Conservation (phyloP, 2,888 invertebrate genomes). For the Asteroscopus sphinx region DNA sequence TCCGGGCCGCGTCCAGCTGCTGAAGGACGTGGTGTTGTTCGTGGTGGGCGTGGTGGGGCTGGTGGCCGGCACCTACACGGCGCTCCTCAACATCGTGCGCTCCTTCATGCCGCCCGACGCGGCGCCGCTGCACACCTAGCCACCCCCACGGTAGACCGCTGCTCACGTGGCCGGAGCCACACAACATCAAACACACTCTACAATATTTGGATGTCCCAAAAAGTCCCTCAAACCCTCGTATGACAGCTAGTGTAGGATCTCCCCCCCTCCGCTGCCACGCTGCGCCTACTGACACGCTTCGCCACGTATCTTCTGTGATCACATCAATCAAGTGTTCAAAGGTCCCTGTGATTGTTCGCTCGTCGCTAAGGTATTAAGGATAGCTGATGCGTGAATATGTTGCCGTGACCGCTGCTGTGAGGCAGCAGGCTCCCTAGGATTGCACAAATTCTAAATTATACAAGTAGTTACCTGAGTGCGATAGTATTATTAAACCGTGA, state of each 20-base stretch:
- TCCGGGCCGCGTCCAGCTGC: conserved; percentile 61
- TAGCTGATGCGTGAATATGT: background rate
- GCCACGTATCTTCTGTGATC: conserved; percentile 3
- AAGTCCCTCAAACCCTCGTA: background rate
- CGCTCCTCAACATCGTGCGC: conserved; percentile 89
- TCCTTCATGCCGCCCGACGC: conserved; percentile 66
- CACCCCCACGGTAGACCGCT: background rate
- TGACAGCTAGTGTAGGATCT: background rate
- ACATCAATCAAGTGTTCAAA: conserved; percentile 5
- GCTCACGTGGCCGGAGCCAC: background rate
- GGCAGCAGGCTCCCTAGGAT: conserved; percentile 1
- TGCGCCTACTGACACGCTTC: background rate
- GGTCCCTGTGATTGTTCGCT: conserved; percentile 14
- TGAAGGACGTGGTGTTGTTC: conserved; percentile 89
- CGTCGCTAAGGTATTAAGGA: conserved; percentile 7
- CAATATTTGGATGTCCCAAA: background rate
- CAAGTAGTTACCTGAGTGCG: conserved; percentile 5
- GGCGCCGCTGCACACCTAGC: conserved; percentile 11
- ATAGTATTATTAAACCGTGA: conserved; percentile 3
- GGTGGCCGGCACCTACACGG: conserved; percentile 92
- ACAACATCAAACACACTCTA: background rate
- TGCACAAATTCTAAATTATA: conserved; percentile 1
- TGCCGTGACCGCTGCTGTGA: background rate
- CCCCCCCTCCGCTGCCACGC: background rate
- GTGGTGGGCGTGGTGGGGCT: conserved; percentile 91